Conservation (phyloP, 2,113 vertebrate species). For the Sorex araneus region DNA sequence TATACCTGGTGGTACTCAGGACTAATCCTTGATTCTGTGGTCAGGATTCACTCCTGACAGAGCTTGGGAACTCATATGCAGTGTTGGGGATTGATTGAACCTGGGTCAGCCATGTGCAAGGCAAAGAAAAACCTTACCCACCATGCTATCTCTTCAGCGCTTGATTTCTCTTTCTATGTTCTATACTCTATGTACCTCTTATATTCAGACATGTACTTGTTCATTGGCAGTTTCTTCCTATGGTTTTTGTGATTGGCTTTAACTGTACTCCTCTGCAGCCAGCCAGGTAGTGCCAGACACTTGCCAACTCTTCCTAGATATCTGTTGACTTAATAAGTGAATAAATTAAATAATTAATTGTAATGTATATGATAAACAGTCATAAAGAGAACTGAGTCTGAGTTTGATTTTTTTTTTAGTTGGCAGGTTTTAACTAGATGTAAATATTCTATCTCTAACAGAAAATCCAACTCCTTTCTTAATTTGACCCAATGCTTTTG, state of each 20-base stretch:
- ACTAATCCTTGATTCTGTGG: no score
- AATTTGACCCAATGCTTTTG: slow-evolving; percentile 61
- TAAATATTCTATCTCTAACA: slow-evolving; percentile 53
- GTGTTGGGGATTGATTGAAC: no score
- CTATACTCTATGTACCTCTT: background rate
- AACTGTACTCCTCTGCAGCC: background rate
- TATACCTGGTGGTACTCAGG: no score
- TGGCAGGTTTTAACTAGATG: slow-evolving; percentile 63
- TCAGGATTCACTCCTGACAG: no score
- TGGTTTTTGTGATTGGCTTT: background rate
- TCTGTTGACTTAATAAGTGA: slow-evolving; percentile 55
- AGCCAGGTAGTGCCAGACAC: background rate
- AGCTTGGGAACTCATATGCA: no score
- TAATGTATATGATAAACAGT: background rate
- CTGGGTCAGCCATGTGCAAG: no score
- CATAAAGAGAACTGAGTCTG: slow-evolving; percentile 35
- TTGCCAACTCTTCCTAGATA: slow-evolving; percentile 44
- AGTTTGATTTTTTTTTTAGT: slow-evolving; percentile 57
- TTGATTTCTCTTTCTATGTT: background rate
- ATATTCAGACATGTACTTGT: background rate
- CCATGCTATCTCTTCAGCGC: no score
- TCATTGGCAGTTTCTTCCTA: background rate
- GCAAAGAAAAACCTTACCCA: no score
- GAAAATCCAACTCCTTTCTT: slow-evolving; percentile 46
- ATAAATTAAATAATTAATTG: slow-evolving; percentile 43